A percentile compares a stretch with the other conserved stretches of the same genome.
These are phyloP conservation scores for Acleris laterana DNA, from an alignment of 2,888 invertebrate species.

Conservation along the genomic window DNA sequence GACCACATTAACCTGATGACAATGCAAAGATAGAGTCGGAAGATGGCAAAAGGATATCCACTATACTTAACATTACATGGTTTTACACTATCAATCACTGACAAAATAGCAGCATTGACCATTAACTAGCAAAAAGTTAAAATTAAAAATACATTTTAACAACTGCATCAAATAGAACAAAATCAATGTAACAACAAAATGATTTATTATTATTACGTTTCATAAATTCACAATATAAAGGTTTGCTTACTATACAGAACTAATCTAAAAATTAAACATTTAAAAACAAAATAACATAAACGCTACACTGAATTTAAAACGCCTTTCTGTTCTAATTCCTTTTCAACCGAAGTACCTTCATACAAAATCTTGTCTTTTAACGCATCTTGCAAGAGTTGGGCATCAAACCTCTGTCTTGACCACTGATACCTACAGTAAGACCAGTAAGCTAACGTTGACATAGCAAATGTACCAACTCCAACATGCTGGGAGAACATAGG, in stretches of 20 bases:
- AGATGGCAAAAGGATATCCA: too few relatives aligned
- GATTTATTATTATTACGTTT: constrained; percentile 8
- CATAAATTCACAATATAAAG: constrained; percentile 1
- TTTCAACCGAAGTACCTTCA: constrained; percentile 86
- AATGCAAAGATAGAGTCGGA: too few relatives aligned
- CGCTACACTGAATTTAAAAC: constrained; percentile 66
- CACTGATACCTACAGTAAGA: constrained; percentile 88
- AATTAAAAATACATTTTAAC: too few relatives aligned
- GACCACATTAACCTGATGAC: too few relatives aligned
- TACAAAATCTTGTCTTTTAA: constrained; percentile 84
- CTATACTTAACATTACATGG: too few relatives aligned
- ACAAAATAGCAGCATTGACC: too few relatives aligned
- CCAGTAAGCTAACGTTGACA: constrained; percentile 88
- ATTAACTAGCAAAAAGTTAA: too few relatives aligned
- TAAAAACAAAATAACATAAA: background rate
- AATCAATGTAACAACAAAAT: background rate
- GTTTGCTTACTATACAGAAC: constrained; percentile 21
- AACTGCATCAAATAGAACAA: constrained; percentile 2
- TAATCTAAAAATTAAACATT: constrained; percentile 22
- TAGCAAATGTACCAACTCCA: constrained; percentile 87
- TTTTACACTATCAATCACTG: too few relatives aligned
- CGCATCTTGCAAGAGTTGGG: constrained; percentile 85
- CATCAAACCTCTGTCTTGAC: constrained; percentile 87
- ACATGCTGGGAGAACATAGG: constrained; percentile 86
- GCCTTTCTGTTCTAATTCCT: constrained; percentile 71